Base-by-base conservation (phyloP, 2,113 vertebrate genomes). In the Brienomyrus brachyistius region DNA sequence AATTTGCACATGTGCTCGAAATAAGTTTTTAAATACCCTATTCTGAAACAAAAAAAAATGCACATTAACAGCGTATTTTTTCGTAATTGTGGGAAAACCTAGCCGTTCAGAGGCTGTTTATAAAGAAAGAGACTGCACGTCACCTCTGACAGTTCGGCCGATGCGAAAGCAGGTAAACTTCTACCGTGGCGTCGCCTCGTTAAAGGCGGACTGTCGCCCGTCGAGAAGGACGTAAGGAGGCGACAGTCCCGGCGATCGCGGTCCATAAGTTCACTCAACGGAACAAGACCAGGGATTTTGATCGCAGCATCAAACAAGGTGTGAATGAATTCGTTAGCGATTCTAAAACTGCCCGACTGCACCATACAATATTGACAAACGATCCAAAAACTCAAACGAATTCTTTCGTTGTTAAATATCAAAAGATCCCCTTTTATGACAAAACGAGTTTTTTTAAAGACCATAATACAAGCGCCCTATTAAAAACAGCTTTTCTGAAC, bases 61-160 rank as follows among this genome's bases (percentile, higher is more conserved):
- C 51, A 82, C 62, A 62, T 89, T 89, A 56, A 91, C 23, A 84
- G 87, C 59, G 74, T 86, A 80, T 88, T 93, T 92, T 91, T 91
- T 91, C 80, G 52, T 51, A 50, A n/a, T 62, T 23, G 56, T 2
- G 2, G 56, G 3, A 4, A n/a, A 9, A 9, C 21, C 21, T 90
- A 84, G 88, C 62, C 10, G n/a, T 27, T 66, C n/a, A 10, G 62
- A 4, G 9, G n/a, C 66, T 48, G 88, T 74, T 90, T 91, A 91
- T 91, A 74, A 87, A 89, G 77, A 83, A 91, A 90, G 48, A 0
- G 45, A 87, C 88, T 51, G 54, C 40, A 21, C 45, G 48, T 85
- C 23, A 5, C 6, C 27, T 9, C 27, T 2, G 70, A 19, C 70
- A 40, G 70, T 6, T 5, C 70, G 31, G 10, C 5, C 70, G 13